phyloP scores from a whole-genome alignment of 1,140 invertebrate genomes.

The Drosophila asahinai region DNA sequence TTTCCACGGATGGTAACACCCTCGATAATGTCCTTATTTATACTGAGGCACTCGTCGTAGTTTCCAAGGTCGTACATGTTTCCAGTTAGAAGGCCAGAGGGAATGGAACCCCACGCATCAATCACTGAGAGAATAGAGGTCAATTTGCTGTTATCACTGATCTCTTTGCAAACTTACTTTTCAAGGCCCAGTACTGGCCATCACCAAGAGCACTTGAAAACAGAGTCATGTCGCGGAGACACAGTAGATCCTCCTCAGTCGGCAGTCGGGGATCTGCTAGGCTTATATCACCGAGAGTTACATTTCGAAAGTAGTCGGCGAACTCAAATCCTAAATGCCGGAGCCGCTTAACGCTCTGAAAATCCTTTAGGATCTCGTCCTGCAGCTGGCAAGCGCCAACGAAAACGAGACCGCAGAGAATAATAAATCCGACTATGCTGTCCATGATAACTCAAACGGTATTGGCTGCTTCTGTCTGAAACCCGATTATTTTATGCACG shows the following conservation, averaged over 20 bases:
- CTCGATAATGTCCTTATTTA: constrained; percentile 16
- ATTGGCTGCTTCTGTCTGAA: background rate
- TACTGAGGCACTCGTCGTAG: constrained; percentile 51
- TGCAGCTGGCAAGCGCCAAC: background rate
- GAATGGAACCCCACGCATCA: constrained; percentile 52
- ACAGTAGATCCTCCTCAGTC: constrained; percentile 7
- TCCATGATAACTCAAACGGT: constrained; percentile 4
- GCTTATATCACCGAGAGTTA: constrained; percentile 14
- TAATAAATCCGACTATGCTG: background rate
- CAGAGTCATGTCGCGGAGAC: background rate
- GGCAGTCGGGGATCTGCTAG: background rate
- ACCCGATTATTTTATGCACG: background rate
- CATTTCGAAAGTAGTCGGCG: constrained; percentile 21
- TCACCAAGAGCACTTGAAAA: background rate
- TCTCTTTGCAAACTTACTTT: constrained; percentile 11
- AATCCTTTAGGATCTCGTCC: background rate
- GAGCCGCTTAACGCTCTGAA: background rate
- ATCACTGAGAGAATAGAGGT: constrained; percentile 34
- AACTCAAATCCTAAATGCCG: constrained; percentile 25
- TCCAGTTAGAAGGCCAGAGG: constrained; percentile 6
- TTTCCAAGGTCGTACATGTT: constrained; percentile 54
- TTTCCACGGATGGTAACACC: constrained; percentile 33
- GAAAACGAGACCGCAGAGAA: background rate
- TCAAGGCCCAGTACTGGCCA: constrained; percentile 7
- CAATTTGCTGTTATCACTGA: background rate